Conservation (phyloP, 2,888 invertebrate genomes). For the Microctonus aethiopoides region DNA sequence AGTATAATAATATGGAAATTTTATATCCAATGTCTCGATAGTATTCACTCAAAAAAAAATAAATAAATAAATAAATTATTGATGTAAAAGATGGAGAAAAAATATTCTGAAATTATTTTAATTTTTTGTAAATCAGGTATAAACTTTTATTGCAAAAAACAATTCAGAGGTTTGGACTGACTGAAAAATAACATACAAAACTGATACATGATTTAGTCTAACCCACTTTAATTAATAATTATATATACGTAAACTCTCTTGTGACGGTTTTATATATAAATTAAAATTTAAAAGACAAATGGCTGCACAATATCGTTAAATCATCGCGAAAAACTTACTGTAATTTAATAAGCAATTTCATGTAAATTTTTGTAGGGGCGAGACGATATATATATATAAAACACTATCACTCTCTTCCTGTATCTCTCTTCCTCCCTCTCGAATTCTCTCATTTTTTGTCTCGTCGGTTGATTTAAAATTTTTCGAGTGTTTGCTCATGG, state of each 20-base stretch:
- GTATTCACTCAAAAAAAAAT: too few relatives aligned
- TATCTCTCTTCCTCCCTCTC: not conserved
- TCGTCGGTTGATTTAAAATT: constrained; percentile 33
- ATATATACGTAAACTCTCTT: constrained; percentile 10
- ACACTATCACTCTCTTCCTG: not conserved
- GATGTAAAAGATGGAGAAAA: too few relatives aligned
- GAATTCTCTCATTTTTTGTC: not conserved
- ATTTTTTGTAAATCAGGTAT: too few relatives aligned
- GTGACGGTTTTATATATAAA: constrained; percentile 44
- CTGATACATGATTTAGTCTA: too few relatives aligned
- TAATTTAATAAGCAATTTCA: constrained; percentile 66
- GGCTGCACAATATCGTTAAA: constrained; percentile 58
- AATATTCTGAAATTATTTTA: too few relatives aligned
- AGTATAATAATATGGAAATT: not conserved
- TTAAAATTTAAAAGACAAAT: constrained; percentile 62
- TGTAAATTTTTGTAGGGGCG: constrained; percentile 57
- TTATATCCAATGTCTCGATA: not conserved
- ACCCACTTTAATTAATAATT: constrained; percentile 7
- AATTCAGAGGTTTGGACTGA: too few relatives aligned
- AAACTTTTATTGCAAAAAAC: too few relatives aligned
- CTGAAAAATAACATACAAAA: too few relatives aligned
- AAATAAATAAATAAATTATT: too few relatives aligned
- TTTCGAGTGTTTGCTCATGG: constrained; percentile 30
- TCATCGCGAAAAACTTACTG: constrained; percentile 62
- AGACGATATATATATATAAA: constrained; percentile 1